Evolutionary conservation across 2,888 invertebrate species (phyloP), one percentile per base, ranked within the genome.

Genomic region (Scaeva pyrastri): DNA sequence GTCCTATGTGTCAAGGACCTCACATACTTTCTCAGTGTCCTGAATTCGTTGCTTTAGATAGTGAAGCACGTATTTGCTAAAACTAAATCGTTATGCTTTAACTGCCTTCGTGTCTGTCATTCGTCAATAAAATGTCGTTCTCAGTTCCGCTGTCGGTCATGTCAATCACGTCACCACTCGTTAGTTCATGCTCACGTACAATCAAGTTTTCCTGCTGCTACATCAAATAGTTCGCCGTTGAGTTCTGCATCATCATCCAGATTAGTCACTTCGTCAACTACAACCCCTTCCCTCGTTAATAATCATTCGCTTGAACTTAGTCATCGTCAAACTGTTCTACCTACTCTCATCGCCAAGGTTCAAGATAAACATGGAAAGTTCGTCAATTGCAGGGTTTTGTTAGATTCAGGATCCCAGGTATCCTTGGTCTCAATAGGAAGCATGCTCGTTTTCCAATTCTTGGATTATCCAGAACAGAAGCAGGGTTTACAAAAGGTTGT

Each of bases 141-240:
- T 7, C 8, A 50, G 11, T 78, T 56, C 55, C 64, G 64, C 8
- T 72, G 64, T 26, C 64, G 72, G 16, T 21, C 43, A 5, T 70
- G 70, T 19, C 23, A 70, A n/a, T 70, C 62, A 8, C 62, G 62
- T 19, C 60, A 77, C 21, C 71, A 77, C 21, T 71, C 64, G 31
- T 39, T 78, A 11, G 71, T 71, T 19, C 55, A 78, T 52, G 6
- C 21, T n/a, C 21, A 23, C 23, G 41, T 10, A 39, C 39, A 39
- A 39, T 8, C 8, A 11, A 0, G 12, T 3, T 10, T 21, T 43
- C 14, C 23, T 14, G 12, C 12, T 39, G 39, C 39, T 12, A 16
- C n/a, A 43, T 21, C 11, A 21, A 21, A n/a, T 7, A 14, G 0
- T 7, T 36, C 12, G 6, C 14, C 52, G 19, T 1, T 12, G 12